Evolutionary conservation across 2,797 vertebrate species (phyloP), one percentile per base, ranked within the genome.

Genomic region (Muscicapa striata): DNA sequence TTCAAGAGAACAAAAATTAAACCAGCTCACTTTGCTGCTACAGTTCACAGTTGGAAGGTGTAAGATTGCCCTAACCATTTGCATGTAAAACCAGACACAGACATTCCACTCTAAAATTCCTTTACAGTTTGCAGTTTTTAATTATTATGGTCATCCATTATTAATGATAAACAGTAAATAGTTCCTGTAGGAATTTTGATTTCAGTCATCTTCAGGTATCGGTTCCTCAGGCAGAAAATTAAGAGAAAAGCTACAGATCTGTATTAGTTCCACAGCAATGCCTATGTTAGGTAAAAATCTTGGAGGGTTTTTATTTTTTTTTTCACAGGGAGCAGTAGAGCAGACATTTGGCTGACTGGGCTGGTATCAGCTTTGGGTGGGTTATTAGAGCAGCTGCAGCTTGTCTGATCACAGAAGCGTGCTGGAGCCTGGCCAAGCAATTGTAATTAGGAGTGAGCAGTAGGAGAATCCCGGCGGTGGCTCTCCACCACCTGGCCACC

Each of bases 131-230:
- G 64, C 24, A 90, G 48, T 58, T 95, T 70, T 93, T 93, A 95
- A 95, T 96, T 95, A 96, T 90, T 96, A 88, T 18, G 70, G 40
- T 63, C 16, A 93, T 94, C 96, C 73, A 94, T 91, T 94, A 93
- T 94, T 96, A 95, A 94, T 83, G 40, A 77, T 70, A 92, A 96
- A 86, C 7, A 89, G 58, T 16, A 91, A 86, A 73, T 14, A 58
- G 15, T 36, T 86, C 34, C 66, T 57, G 38, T 8, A 84, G 48
- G 51, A 86, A 76, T 92, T 86, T 80, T 94, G 4, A 52, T 64
- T 86, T 83, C 84, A 70, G 43, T 84, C 68, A 24, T 61, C 77
- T 48, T 93, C 84, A 80, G 75, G 55, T 67, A 87, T 36, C 4
- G 2, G 26, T 48, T 84, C 34, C 80, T 55, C 59, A 78, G 55